phyloP scores from a whole-genome alignment of 64 coral and sea anemone genomes.

The Exaiptasia diaphana region DNA sequence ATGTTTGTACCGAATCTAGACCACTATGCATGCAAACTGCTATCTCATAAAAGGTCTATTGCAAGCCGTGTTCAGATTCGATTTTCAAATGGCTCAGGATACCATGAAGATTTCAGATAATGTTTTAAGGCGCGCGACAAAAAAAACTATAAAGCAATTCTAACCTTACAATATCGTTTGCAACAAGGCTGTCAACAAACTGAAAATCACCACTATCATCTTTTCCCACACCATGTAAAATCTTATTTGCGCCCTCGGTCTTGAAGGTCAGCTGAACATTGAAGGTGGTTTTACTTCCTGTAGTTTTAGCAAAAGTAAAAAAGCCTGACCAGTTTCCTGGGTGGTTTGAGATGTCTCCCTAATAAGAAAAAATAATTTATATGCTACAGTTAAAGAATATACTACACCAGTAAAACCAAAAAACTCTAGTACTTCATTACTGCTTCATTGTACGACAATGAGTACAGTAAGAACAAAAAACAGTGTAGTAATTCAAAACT shows the following conservation, averaged over 20 bases:
- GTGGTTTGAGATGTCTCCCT: conserved; percentile 75
- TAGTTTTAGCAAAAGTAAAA: conserved; percentile 80
- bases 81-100: too few species aligned
- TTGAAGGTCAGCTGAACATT: conserved; percentile 72
- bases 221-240: conserved; percentile 55
- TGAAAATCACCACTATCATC: conserved; percentile 72
- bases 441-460: neutral
- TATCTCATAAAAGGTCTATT: too few species aligned
- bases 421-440: neutral
- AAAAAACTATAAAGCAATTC: too few species aligned
- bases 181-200: conserved; percentile 59
- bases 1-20: too few species aligned
- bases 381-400: too few species aligned
- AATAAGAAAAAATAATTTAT: neutral
- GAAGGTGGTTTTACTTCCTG: conserved; percentile 61
- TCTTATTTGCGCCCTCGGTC: conserved; percentile 67
- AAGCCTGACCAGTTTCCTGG: conserved; percentile 82
- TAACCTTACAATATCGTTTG: conserved; percentile 38
- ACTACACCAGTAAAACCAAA: too few species aligned
- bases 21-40: too few species aligned
- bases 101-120: too few species aligned
- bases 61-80: too few species aligned
- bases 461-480: too few species aligned
- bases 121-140: too few species aligned
- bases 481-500: too few species aligned